Base-by-base conservation (phyloP, 2,113 vertebrate species). In the Rostratula benghalensis region DNA sequence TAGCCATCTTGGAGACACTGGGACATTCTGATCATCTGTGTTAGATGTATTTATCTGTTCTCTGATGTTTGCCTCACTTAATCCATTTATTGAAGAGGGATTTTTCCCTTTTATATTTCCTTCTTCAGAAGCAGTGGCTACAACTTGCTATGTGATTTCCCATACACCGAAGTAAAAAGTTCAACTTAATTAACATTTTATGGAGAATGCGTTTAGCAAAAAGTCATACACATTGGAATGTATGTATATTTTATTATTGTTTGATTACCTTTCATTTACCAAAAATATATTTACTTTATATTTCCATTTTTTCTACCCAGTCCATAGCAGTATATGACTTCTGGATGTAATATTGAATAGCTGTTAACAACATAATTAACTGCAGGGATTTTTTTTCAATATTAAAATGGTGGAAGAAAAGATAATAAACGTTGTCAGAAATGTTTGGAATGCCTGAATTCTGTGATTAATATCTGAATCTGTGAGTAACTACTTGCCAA, bases 401-500 rank as follows among this genome's bases (percentile, higher is more conserved):
- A 90, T 65, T 85, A 94, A 95, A 88, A 85, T 54, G 4, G 8
- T 80, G 24, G 80, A 87, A 68, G 39, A 57, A 87, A 94, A 69
- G 6, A 90, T 94, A 91, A 95, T 93, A 68, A 89, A 80, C 27
- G 27, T 63, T 92, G 78, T 75, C 76, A 77, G 50, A 92, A 92
- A 59, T 90, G 33, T 90, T 93, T 90, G 67, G 71, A 94, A 93
- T 0, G 23, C n/a, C 39, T 75, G 64, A 78, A 68, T 90, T 84
- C 71, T 92, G 46, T 87, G 82, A 93, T 93, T 84, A 93, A 86
- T 96, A 81, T 83, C 83, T 94, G 68, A 95, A 88, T 93, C 67
- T 95, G 82, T 94, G 67, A 83, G 31, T 77, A 83, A 25, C 48
- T 85, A 41, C 45, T 83, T 87, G 64, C 41, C 59, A 85, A 90